Percentiles rank a stretch among this genome's conserved stretches.
Evolutionary conservation across 1,140 invertebrate species (phyloP).

Genomic region (Cylas formicarius): DNA sequence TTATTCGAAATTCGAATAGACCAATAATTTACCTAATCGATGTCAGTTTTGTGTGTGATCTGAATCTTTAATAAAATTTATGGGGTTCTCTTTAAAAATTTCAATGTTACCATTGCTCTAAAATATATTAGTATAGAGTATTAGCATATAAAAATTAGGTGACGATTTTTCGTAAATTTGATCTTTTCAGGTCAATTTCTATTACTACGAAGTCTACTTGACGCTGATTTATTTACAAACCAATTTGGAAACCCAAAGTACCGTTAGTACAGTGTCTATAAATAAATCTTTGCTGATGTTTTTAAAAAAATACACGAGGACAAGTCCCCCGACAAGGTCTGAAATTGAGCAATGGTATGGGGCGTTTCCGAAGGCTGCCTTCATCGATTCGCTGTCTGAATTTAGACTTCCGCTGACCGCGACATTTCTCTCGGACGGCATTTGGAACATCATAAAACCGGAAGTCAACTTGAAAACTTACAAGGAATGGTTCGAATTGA

Average conservation of each 20-base stretch:
- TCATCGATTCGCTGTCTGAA: constrained; percentile 30
- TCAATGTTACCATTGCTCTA: no score
- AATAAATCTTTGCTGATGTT: constrained; percentile 25
- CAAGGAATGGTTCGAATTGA: constrained; percentile 30
- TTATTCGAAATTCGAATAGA: no score
- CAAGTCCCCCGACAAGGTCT: constrained; percentile 22
- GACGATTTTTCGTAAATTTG: background rate
- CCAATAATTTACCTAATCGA: no score
- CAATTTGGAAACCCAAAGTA: constrained; percentile 9
- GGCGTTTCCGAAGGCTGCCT: constrained; percentile 22
- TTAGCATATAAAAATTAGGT: no score
- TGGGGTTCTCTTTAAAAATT: no score
- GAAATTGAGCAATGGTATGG: constrained; percentile 35
- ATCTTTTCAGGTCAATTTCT: constrained; percentile 31
- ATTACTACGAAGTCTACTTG: constrained; percentile 37
- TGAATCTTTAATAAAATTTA: no score
- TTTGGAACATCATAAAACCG: constrained; percentile 35
- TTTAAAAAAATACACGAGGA: constrained; percentile 29
- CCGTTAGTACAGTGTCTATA: background rate
- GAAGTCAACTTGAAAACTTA: constrained; percentile 38
- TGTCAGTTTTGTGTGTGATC: no score
- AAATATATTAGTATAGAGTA: no score
- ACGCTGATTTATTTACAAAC: constrained; percentile 20
- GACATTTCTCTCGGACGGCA: constrained; percentile 28
- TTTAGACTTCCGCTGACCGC: constrained; percentile 30